Conservation (phyloP, 2,888 invertebrate genomes). For the Melinaea marsaeus region DNA sequence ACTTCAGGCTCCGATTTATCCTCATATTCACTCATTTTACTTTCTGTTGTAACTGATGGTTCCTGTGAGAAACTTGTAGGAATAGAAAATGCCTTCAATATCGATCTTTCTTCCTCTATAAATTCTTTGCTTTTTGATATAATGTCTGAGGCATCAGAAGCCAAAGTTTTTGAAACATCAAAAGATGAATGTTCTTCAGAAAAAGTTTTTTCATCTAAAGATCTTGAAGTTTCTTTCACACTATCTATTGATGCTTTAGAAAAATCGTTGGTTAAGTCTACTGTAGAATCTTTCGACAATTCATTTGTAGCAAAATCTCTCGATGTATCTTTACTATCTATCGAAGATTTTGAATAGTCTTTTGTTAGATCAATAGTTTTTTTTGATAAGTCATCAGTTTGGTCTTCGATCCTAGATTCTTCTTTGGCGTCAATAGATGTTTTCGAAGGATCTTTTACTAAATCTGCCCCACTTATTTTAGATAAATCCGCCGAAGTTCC, state of each 20-base stretch:
- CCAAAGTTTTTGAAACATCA: slow-evolving; percentile 70
- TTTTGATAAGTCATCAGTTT: slow-evolving; percentile 66
- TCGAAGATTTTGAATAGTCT: slow-evolving; percentile 72
- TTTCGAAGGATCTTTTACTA: slow-evolving; percentile 67
- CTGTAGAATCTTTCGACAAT: slow-evolving; percentile 71
- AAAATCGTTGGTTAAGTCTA: slow-evolving; percentile 66
- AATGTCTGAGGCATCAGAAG: slow-evolving; percentile 69
- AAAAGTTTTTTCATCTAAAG: slow-evolving; percentile 70
- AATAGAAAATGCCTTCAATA: slow-evolving; percentile 53
- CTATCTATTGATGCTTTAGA: slow-evolving; percentile 72
- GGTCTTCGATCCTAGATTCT: slow-evolving; percentile 60
- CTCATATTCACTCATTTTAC: slow-evolving; percentile 64
- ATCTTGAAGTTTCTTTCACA: slow-evolving; percentile 68
- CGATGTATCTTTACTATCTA: slow-evolving; percentile 73
- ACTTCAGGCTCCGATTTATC: slow-evolving; percentile 52
- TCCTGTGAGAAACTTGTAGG: slow-evolving; percentile 66
- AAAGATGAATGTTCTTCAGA: slow-evolving; percentile 74
- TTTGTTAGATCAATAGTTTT: slow-evolving; percentile 70
- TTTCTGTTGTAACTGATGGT: slow-evolving; percentile 66
- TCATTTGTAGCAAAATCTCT: slow-evolving; percentile 73
- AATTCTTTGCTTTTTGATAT: slow-evolving; percentile 64
- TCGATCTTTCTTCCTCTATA: slow-evolving; percentile 62
- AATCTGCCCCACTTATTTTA: slow-evolving; percentile 68
- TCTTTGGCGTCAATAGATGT: slow-evolving; percentile 66
- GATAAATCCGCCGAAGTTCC: slow-evolving; percentile 71